A percentile compares a stretch with the other conserved stretches of the same genome.
These are phyloP conservation scores for Leucophenga maculata DNA, from an alignment of 2,888 invertebrate genomes.

Conservation along the genomic window DNA sequence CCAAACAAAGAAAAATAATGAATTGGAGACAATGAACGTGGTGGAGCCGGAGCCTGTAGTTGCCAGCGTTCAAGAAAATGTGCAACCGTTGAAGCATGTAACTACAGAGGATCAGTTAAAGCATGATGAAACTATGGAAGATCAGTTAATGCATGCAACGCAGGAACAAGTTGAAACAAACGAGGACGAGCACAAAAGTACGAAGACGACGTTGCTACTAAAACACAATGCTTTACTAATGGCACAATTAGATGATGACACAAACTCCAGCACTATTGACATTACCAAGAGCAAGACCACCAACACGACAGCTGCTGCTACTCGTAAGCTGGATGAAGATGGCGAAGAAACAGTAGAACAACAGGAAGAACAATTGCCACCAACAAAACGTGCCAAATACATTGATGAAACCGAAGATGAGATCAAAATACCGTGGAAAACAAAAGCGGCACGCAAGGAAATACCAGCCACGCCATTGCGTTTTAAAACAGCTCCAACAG, in stretches of 20 bases:
- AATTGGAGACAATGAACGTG: neutral
- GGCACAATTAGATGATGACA: no score
- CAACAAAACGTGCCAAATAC: constrained; percentile 3
- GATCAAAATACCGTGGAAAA: constrained; percentile 53
- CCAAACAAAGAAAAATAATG: neutral
- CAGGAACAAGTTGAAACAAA: no score
- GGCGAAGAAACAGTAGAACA: neutral
- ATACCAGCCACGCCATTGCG: constrained; percentile 35
- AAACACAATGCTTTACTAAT: no score
- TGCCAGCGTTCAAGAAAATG: no score
- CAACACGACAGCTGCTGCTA: neutral
- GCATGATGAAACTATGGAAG: no score
- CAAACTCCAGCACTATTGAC: no score
- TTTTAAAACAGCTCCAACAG: neutral
- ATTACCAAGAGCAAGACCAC: neutral
- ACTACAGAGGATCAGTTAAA: no score
- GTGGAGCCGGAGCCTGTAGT: no score
- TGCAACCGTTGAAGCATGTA: no score
- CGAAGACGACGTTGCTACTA: neutral
- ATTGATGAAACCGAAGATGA: neutral
- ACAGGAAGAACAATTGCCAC: neutral
- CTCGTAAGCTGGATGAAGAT: neutral
- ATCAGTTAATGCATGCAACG: no score
- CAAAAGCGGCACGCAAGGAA: constrained; percentile 60
- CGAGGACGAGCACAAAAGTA: neutral